Percentiles rank a stretch among this genome's conserved stretches.
phyloP scores from a whole-genome alignment of 2,113 vertebrate species.

The Zootoca vivipara region DNA sequence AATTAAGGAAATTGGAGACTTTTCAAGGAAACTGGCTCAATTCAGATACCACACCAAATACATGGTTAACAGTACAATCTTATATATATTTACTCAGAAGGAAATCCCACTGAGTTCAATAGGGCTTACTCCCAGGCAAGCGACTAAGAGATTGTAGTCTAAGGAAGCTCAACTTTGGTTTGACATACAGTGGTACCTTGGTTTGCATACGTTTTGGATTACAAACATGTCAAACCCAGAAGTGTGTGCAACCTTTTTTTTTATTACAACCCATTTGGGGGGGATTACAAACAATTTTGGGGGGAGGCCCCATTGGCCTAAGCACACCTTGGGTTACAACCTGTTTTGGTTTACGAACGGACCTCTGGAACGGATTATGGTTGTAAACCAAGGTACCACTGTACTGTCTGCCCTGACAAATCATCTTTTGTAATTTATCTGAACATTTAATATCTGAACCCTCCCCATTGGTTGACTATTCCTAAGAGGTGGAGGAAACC shows the following conservation, averaged over 20 bases:
- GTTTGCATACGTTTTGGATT: too few species aligned
- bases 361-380: too few species aligned
- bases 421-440: background rate
- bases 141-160: background rate
- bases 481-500: too few species aligned
- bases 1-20: background rate
- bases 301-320: too few species aligned
- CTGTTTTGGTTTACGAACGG: background rate
- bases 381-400: too few species aligned
- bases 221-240: too few species aligned
- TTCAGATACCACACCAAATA: background rate
- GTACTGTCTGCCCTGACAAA: background rate
- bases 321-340: background rate
- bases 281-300: too few species aligned
- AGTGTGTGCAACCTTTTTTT: too few species aligned
- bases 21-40: constrained; percentile 25
- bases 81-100: background rate
- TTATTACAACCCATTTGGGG: too few species aligned
- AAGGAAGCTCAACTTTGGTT: background rate
- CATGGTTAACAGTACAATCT: background rate
- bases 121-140: background rate
- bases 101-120: background rate
- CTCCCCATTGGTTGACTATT: too few species aligned
- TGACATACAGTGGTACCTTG: background rate
- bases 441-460: background rate